These are phyloP conservation scores for Pardalotus punctatus DNA, from an alignment of 2,113 vertebrate genomes.

Conservation along the genomic window DNA sequence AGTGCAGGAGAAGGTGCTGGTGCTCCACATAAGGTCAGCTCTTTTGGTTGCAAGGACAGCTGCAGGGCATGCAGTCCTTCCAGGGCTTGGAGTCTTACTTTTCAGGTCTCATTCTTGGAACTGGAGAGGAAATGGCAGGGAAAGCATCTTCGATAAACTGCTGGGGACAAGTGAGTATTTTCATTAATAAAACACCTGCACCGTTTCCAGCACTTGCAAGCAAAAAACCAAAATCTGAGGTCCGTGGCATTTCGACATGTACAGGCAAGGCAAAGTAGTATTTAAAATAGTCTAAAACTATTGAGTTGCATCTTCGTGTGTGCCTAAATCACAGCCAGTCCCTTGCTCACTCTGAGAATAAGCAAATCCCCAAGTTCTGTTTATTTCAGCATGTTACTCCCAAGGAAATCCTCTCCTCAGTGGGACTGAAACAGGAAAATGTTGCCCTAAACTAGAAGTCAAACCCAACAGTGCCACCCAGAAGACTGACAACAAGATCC, in stretches of 20 bases:
- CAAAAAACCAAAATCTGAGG: background rate
- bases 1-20: background rate
- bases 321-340: background rate
- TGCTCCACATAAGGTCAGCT: background rate
- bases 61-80: rapidly evolving
- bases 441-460: background rate
- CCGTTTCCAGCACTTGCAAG: background rate
- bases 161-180: background rate
- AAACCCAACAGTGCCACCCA: background rate
- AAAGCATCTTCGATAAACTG: background rate
- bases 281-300: background rate
- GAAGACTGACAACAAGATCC: background rate
- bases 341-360: background rate
- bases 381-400: background rate
- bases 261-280: background rate
- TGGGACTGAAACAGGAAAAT: background rate
- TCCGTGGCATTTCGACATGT: background rate
- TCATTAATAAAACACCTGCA: background rate
- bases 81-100: background rate
- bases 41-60: background rate
- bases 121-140: rapidly evolving
- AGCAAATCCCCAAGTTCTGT: background rate
- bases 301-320: background rate
- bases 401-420: background rate
- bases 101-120: rapidly evolving